A percentile compares a stretch with the other conserved stretches of the same genome.
Conservation (phyloP, 2,113 vertebrate genomes). For the Actenoides hombroni region DNA sequence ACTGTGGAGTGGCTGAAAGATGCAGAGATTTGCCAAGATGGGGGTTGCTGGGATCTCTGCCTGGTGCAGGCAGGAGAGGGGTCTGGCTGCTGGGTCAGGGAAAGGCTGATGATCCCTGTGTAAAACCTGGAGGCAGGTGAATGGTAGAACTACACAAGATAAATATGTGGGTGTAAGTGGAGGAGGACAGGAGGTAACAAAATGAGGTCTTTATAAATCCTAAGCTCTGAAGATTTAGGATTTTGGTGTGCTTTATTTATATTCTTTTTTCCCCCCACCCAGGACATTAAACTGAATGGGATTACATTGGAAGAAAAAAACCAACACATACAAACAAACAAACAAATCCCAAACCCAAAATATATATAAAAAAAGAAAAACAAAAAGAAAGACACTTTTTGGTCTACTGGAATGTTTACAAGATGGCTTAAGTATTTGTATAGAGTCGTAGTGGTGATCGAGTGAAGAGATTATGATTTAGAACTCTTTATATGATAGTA, state of each 20-base stretch:
- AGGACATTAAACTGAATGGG: not conserved
- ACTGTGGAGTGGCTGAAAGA: rapidly evolving
- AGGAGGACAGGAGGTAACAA: not conserved
- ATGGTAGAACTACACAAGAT: not conserved
- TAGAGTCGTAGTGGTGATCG: not conserved
- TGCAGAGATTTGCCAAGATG: not conserved
- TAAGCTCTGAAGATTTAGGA: not conserved
- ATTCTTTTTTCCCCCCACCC: not conserved
- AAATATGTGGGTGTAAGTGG: not conserved
- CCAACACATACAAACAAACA: not conserved
- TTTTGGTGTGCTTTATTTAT: not conserved
- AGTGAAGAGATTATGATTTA: not conserved
- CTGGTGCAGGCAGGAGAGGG: not conserved
- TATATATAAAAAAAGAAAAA: no score
- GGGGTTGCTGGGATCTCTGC: not conserved
- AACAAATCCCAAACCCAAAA: not conserved
- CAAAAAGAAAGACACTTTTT: not conserved
- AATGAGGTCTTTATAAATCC: not conserved
- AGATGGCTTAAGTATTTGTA: not conserved
- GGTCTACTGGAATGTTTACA: not conserved
- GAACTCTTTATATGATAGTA: not conserved
- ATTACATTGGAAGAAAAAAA: not conserved
- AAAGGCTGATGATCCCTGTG: not conserved
- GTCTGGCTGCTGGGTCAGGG: not conserved
- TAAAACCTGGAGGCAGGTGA: not conserved